Evolutionary conservation across 2,888 invertebrate genomes (phyloP).

Genomic region (Cephonodes hylas): DNA sequence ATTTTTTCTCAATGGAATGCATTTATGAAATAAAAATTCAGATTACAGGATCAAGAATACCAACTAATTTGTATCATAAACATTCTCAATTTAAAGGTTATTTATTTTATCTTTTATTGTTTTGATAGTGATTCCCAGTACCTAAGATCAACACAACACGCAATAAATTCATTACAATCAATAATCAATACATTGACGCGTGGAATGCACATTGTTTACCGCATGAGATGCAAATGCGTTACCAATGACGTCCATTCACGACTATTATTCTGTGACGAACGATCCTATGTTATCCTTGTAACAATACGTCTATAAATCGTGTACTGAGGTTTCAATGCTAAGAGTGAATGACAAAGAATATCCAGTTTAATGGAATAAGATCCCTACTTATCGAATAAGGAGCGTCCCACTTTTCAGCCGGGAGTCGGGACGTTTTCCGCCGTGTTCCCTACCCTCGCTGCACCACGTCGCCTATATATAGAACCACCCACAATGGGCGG

Average conservation of each 20-base stretch:
- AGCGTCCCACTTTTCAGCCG: neutral
- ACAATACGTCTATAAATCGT: neutral
- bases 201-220: constrained; percentile 35
- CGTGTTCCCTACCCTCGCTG: constrained; percentile 24
- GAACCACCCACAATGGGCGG: constrained; percentile 45
- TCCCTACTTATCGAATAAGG: neutral
- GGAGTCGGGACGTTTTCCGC: neutral
- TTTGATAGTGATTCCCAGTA: neutral
- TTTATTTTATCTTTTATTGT: no score
- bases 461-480: constrained; percentile 44
- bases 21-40: neutral
- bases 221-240: neutral
- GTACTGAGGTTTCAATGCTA: no score
- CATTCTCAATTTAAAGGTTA: no score
- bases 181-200: neutral
- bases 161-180: neutral
- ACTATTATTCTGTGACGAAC: neutral
- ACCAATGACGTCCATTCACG: neutral
- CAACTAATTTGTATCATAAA: no score
- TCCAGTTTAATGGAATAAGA: neutral
- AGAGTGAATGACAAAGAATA: no score
- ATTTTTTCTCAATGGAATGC: neutral
- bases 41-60: neutral
- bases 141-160: neutral
- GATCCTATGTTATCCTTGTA: neutral